Evolutionary conservation across 2,888 invertebrate species (phyloP).

Genomic region (Melipona bicolor): DNA sequence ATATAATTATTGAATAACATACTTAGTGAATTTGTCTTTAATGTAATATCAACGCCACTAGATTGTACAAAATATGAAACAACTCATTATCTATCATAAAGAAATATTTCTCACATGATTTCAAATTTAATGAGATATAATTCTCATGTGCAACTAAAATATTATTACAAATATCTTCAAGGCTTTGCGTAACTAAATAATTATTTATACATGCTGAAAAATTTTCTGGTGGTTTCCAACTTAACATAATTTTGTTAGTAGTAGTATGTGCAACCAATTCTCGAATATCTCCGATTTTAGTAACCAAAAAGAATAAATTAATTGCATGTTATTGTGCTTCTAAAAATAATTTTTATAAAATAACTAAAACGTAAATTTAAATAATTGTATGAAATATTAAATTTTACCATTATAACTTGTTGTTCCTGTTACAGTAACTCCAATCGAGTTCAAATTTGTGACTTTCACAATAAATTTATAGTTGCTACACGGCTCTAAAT

Average conservation of each 20-base stretch:
- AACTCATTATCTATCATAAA: conserved; percentile 47
- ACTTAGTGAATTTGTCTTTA: conserved; percentile 73
- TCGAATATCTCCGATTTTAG: conserved; percentile 49
- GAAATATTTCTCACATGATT: conserved; percentile 51
- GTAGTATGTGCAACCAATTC: conserved; percentile 15
- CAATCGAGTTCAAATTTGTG: conserved; percentile 27
- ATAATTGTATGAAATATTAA: neutral
- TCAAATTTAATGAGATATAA: conserved; percentile 43
- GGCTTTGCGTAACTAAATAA: conserved; percentile 51
- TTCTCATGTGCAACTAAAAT: neutral
- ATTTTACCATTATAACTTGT: conserved; percentile 58
- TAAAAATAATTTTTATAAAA: neutral
- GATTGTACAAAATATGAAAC: conserved; percentile 35
- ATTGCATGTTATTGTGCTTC: neutral
- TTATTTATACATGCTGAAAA: conserved; percentile 47
- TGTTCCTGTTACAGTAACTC: conserved; percentile 5
- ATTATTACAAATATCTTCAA: conserved; percentile 29
- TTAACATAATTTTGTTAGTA: conserved; percentile 34
- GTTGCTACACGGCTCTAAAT: conserved; percentile 65
- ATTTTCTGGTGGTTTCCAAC: conserved; percentile 52
- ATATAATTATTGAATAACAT: conserved; percentile 33
- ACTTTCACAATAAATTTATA: conserved; percentile 68
- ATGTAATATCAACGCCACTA: conserved; percentile 47
- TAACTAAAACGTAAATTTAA: neutral
- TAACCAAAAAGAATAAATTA: conserved; percentile 38